A percentile compares a stretch with the other conserved stretches of the same genome.
Conservation (phyloP, 1,140 invertebrate genomes). For the Galleria mellonella region DNA sequence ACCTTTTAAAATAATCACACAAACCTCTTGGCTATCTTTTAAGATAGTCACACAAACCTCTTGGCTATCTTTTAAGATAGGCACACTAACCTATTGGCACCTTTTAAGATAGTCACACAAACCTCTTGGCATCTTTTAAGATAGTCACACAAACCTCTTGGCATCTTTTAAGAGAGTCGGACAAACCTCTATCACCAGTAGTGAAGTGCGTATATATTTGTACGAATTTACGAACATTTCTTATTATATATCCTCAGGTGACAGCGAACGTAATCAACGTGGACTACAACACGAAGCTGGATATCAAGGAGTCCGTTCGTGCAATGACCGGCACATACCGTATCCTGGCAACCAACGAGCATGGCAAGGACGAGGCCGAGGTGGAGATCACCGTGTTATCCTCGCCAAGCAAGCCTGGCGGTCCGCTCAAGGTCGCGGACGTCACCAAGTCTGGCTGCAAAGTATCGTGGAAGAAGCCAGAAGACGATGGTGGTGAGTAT, state of each 20-base stretch:
- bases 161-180: too few species aligned
- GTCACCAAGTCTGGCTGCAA: constrained; percentile 93
- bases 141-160: too few species aligned
- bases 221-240: too few species aligned
- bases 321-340: constrained; percentile 93
- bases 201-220: too few species aligned
- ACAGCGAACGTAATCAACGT: constrained; percentile 87
- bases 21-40: too few species aligned
- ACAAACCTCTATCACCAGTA: too few species aligned
- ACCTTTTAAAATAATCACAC: too few species aligned
- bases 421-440: constrained; percentile 94
- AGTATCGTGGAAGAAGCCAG: constrained; percentile 96
- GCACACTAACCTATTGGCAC: too few species aligned
- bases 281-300: constrained; percentile 95
- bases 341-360: constrained; percentile 92
- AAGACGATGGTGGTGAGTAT: constrained; percentile 94
- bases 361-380: constrained; percentile 94
- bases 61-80: too few species aligned
- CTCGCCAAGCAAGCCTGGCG: constrained; percentile 88
- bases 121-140: too few species aligned
- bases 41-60: too few species aligned
- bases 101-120: too few species aligned
- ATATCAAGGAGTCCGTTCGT: constrained; percentile 87
- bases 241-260: constrained; percentile 28
- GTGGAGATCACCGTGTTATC: constrained; percentile 94